Conservation (phyloP, 2,113 vertebrate species). For the Etheostoma spectabile region DNA sequence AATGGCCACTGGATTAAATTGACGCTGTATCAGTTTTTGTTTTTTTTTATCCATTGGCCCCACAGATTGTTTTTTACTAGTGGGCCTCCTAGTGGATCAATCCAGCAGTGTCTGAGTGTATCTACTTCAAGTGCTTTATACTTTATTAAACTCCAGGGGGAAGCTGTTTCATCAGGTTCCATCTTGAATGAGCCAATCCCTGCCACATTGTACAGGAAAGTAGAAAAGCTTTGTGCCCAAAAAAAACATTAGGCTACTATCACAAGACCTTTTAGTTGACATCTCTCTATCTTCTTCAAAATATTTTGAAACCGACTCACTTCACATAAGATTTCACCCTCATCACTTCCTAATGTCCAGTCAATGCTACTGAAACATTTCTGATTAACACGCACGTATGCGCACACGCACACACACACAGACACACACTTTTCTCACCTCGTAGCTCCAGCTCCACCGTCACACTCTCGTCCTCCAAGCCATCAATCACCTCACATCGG, state of each 20-base stretch:
- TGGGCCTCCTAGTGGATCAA: background rate
- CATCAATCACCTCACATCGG: slow-evolving; percentile 94
- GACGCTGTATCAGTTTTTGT: background rate
- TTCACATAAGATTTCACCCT: background rate
- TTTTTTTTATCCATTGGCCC: background rate
- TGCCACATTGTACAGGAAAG: background rate
- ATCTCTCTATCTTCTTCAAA: background rate
- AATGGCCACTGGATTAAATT: background rate
- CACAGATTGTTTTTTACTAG: background rate
- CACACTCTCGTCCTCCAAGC: slow-evolving; percentile 91
- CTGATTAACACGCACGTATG: too few relatives aligned
- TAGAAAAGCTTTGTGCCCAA: too few relatives aligned
- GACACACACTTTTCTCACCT: slow-evolving; percentile 77
- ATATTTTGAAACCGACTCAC: background rate
- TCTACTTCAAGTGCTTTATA: background rate
- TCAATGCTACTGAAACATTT: too few relatives aligned
- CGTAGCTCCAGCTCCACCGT: slow-evolving; percentile 90
- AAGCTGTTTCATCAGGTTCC: background rate
- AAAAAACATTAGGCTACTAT: background rate
- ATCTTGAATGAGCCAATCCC: background rate
- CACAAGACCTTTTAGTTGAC: background rate
- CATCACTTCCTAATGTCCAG: background rate
- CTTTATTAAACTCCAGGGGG: background rate
- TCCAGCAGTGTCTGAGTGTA: background rate
- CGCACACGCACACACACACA: background rate